These are phyloP conservation scores for Drosophila tripunctata DNA, from an alignment of 2,888 invertebrate species.

Conservation along the genomic window DNA sequence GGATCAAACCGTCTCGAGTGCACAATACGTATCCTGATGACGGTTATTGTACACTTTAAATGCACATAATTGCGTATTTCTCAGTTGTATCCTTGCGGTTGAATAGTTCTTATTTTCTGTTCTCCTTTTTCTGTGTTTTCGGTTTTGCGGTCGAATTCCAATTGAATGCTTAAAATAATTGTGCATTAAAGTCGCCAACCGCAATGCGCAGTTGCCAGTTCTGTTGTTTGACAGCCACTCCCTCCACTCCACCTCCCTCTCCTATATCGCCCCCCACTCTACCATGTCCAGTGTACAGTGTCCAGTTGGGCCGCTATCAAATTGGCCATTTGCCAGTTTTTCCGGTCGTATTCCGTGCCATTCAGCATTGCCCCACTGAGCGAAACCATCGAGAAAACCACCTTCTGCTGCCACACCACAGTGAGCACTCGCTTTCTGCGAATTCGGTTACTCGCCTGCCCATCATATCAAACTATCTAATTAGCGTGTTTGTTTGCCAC, in stretches of 20 bases:
- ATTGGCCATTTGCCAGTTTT: constrained; percentile 73
- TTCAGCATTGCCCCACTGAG: constrained; percentile 3
- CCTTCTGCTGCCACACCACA: not conserved
- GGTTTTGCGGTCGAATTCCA: constrained; percentile 76
- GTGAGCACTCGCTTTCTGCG: constrained; percentile 36
- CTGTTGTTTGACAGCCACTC: constrained; percentile 9
- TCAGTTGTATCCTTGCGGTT: constrained; percentile 61
- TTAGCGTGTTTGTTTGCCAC: constrained; percentile 66
- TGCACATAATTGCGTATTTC: constrained; percentile 69
- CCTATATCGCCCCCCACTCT: not conserved
- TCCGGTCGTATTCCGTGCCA: constrained; percentile 58
- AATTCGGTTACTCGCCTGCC: constrained; percentile 26
- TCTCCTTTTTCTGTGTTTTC: no score
- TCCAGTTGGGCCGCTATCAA: not conserved
- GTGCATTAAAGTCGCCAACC: constrained; percentile 67
- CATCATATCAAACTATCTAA: constrained; percentile 65
- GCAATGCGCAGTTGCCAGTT: constrained; percentile 75
- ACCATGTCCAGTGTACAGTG: no score
- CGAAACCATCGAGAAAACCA: not conserved
- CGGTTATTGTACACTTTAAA: constrained; percentile 81
- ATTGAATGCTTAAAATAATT: constrained; percentile 81
- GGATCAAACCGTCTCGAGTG: no score
- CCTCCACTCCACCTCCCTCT: not conserved
- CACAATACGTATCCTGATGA: constrained; percentile 55
- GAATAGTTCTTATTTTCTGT: not conserved